Percentiles rank a stretch among this genome's conserved stretches.
Conservation (phyloP, 2,888 invertebrate species). For the Theretra japonica region DNA sequence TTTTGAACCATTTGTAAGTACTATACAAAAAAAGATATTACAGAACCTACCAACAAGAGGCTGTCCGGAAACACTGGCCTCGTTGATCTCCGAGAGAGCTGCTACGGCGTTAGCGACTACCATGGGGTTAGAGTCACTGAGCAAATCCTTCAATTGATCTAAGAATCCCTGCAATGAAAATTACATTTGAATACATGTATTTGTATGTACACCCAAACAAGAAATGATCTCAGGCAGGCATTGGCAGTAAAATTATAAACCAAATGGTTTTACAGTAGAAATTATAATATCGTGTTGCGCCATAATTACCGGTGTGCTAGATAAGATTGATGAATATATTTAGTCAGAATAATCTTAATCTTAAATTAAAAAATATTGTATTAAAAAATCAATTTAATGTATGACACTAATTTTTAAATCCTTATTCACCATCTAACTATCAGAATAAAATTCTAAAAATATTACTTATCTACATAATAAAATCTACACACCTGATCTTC, state of each 20-base stretch:
- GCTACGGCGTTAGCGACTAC: constrained; percentile 99
- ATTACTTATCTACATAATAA: too few relatives aligned
- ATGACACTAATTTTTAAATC: background rate
- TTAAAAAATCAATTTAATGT: too few relatives aligned
- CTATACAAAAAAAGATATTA: background rate
- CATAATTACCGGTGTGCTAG: too few relatives aligned
- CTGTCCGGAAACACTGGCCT: constrained; percentile 97
- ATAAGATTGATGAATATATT: too few relatives aligned
- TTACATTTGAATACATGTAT: background rate
- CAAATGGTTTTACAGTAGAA: too few relatives aligned
- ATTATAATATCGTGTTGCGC: too few relatives aligned
- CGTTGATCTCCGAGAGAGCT: constrained; percentile 98
- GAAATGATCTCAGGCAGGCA: background rate
- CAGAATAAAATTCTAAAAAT: background rate
- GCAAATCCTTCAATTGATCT: constrained; percentile 97
- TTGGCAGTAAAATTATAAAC: background rate
- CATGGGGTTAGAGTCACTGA: constrained; percentile 99
- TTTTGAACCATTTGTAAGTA: too few relatives aligned
- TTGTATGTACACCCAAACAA: background rate
- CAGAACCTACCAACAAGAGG: constrained; percentile 90
- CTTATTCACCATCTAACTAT: background rate
- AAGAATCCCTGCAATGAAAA: constrained; percentile 94
- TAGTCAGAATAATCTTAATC: too few relatives aligned
- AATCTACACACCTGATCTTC: constrained; percentile 74
- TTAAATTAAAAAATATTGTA: too few relatives aligned